These are phyloP conservation scores for Blastomussa wellsi DNA, from an alignment of 92 coral and sea anemone species.

Conservation along the genomic window DNA sequence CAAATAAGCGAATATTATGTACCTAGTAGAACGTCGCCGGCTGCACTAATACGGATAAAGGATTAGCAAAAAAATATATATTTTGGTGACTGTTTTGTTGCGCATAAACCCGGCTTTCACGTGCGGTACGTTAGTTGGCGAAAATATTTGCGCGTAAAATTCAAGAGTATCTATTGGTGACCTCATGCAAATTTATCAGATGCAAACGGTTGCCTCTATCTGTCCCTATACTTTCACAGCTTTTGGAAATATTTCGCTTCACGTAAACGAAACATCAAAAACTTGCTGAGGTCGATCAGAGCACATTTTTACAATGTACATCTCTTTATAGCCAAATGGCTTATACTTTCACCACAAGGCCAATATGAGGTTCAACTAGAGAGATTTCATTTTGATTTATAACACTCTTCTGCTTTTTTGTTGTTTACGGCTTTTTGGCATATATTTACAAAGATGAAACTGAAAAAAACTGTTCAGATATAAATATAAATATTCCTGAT, in stretches of 20 bases:
- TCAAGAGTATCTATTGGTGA: background rate
- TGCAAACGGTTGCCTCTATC: background rate
- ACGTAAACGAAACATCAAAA: background rate
- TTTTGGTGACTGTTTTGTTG: background rate
- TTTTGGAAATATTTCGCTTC: background rate
- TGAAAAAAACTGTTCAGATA: no score
- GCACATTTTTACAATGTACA: background rate
- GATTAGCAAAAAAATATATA: background rate
- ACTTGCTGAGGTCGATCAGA: background rate
- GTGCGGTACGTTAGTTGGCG: background rate
- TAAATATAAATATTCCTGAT: no score
- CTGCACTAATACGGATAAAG: slow-evolving; percentile 7
- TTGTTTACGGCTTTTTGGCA: background rate
- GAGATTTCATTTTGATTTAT: background rate
- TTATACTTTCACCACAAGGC: background rate
- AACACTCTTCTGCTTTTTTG: background rate
- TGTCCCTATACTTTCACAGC: background rate
- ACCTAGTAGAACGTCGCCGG: background rate
- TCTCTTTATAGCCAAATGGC: background rate
- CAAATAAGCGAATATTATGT: background rate
- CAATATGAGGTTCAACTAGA: background rate
- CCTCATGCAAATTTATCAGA: background rate
- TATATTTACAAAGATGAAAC: no score
- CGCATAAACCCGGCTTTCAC: background rate
- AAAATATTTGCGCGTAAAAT: background rate